Evolutionary conservation across 2,113 vertebrate genomes (phyloP), one percentile per base, ranked within the genome.

Genomic region (Pica pica): DNA sequence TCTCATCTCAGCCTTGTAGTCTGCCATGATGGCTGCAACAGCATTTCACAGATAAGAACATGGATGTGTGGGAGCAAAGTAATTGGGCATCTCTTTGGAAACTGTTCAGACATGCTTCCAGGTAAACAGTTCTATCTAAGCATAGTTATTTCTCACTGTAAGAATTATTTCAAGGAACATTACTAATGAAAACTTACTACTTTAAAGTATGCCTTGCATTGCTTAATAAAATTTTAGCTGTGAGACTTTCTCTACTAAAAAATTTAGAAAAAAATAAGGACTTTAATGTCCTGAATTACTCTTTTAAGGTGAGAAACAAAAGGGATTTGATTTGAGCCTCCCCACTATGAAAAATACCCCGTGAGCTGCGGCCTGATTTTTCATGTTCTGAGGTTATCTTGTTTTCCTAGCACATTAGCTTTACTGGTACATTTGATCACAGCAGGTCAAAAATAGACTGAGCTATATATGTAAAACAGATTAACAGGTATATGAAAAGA

Each of bases 261-360:
- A 1, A 4, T 56, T 73, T 44, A 61, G 39, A 23, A 93, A 37
- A 37, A 56, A 39, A 2, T 3, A 70, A n/a, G 5, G 3, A 50
- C 39, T 94, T 89, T 30, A n/a, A 27, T 52, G 30, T 71, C n/a
- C 35, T 52, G 11, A 52, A 42, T 37, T 56, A 16, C 49, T 53
- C 11, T 75, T 87, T 37, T 24, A 37, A 68, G 8, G 8, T 33
- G 16, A 35, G n/a, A 8, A 39, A 68, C 28, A 89, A 61, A n/a
- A 15, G 10, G 3, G 26, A 47, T 13, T 75, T 85, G 10, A 37
- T 82, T 78, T 82, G 33, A 92, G 13, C 14, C 26, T 59, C 30
- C 9, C 2, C 15, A 14, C 11, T 50, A 37, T 50, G 19, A 55
- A 80, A 80, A 63, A 47, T 56, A 0, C 0, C 1, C 5, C 28